Conservation (phyloP, 1,140 invertebrate species). For the Drosophila pruinosa region DNA sequence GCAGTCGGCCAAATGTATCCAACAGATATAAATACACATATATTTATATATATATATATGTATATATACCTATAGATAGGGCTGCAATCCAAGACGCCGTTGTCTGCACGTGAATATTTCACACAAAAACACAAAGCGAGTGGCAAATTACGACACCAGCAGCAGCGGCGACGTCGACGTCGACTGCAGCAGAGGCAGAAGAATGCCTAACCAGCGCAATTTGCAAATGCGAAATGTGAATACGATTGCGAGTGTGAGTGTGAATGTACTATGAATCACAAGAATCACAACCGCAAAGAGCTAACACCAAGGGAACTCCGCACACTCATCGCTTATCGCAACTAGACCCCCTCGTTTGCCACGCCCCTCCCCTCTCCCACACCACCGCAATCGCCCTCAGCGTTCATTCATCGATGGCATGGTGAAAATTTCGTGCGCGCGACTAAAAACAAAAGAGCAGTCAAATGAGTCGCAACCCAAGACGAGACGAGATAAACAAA, state of each 20-base stretch:
- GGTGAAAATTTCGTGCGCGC: constrained; percentile 64
- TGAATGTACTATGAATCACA: constrained; percentile 55
- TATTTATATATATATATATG: neutral
- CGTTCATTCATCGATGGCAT: constrained; percentile 68
- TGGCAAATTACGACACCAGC: constrained; percentile 40
- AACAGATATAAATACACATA: constrained; percentile 12
- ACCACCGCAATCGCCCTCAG: neutral
- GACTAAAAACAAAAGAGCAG: constrained; percentile 45
- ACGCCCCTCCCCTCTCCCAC: neutral
- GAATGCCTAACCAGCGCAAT: constrained; percentile 76
- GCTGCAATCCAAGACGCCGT: constrained; percentile 14
- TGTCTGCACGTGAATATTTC: constrained; percentile 64
- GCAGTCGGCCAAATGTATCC: constrained; percentile 5
- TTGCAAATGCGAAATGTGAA: constrained; percentile 47
- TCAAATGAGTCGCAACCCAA: constrained; percentile 37
- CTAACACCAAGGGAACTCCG: constrained; percentile 66
- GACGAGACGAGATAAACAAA: constrained; percentile 63
- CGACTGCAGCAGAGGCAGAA: constrained; percentile 11
- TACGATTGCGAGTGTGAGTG: constrained; percentile 19
- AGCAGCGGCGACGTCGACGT: neutral
- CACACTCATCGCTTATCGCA: constrained; percentile 57
- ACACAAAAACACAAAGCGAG: constrained; percentile 48
- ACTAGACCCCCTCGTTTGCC: neutral
- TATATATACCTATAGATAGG: neutral
- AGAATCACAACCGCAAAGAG: constrained; percentile 22